Evolutionary conservation across 2,888 invertebrate genomes (phyloP), one percentile per base, ranked within the genome.

Genomic region (Drosophila mulleri): DNA sequence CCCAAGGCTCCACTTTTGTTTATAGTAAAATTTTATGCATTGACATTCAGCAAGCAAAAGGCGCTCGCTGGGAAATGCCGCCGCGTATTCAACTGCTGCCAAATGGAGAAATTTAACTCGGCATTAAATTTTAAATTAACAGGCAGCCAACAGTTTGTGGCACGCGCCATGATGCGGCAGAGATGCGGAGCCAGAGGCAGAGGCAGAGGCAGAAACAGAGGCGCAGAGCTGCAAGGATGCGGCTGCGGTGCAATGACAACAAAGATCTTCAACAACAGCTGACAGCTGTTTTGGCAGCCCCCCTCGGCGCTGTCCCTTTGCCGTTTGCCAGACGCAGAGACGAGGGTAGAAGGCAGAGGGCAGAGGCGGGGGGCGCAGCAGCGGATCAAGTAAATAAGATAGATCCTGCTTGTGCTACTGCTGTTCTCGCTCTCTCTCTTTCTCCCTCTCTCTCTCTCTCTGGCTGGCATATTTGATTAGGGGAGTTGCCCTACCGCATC

Each of bases 401-500:
- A 88, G 83, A 84, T 84, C 72, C 82, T 63, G 83, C 47, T 35
- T 35, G 39, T 32, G 50, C 53, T 66, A 35, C 53, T 37, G 44
- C 48, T 50, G n/a, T 14, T n/a, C 26, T 32, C 56, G 47, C 37
- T 39, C 29, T 29, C 29, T 29, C 8, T 29, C 29, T 8, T 1
- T 29, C 7, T 7, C 8, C 7, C 1, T 8, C 29, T 50, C 48
- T 48, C 4, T 16, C 59, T 54, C n/a, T n/a, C n/a, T n/a, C n/a
- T n/a, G n/a, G 41, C 14, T 65, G 71, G 81, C 67, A 75, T 67
- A 78, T 75, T 81, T 82, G 87, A 89, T 87, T 90, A 80, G 85
- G 88, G 88, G 84, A 84, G 88, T 84, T 77, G 65, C 68, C 75
- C 73, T 65, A 78, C 80, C 90, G 73, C 90, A 87, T 90, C 89